phyloP scores from a whole-genome alignment of 2,888 invertebrate genomes.

The Lasioglossum zephyrum region DNA sequence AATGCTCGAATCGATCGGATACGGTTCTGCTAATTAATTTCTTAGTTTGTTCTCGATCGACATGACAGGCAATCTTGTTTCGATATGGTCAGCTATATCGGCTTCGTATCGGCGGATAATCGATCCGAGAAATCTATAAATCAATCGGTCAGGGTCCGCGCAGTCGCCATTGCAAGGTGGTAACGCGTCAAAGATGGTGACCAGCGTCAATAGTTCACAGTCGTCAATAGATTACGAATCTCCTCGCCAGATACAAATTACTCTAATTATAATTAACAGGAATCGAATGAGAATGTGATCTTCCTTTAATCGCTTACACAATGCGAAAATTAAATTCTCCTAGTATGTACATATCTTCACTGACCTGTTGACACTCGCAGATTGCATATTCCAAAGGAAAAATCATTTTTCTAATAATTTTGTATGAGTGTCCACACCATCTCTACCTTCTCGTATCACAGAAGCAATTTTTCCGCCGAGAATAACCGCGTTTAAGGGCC shows the following conservation, averaged over 20 bases:
- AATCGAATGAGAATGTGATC: not conserved
- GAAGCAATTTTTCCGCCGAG: not conserved
- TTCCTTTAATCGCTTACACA: not conserved
- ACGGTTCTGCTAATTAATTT: conserved; percentile 4
- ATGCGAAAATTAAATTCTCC: not conserved
- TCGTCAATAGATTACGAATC: not conserved
- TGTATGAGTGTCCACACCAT: not conserved
- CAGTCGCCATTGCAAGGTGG: conserved; percentile 53
- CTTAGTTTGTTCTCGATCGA: not conserved
- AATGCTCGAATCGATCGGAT: not conserved
- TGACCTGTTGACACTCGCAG: too few relatives aligned
- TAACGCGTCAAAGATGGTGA: conserved; percentile 52
- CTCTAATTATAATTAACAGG: not conserved
- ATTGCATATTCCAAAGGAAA: not conserved
- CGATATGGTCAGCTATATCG: not conserved
- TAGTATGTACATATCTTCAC: not conserved
- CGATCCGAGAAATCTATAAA: conserved; percentile 33
- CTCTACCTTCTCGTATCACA: not conserved
- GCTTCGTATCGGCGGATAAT: not conserved
- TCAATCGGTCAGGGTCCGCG: conserved; percentile 31
- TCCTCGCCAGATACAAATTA: not conserved
- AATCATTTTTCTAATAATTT: not conserved
- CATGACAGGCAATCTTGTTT: conserved; percentile 3
- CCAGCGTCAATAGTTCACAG: conserved; percentile 52
- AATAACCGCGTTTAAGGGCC: not conserved